phyloP scores from a whole-genome alignment of 2,888 invertebrate genomes.

The Stenchaetothrips biformis region DNA sequence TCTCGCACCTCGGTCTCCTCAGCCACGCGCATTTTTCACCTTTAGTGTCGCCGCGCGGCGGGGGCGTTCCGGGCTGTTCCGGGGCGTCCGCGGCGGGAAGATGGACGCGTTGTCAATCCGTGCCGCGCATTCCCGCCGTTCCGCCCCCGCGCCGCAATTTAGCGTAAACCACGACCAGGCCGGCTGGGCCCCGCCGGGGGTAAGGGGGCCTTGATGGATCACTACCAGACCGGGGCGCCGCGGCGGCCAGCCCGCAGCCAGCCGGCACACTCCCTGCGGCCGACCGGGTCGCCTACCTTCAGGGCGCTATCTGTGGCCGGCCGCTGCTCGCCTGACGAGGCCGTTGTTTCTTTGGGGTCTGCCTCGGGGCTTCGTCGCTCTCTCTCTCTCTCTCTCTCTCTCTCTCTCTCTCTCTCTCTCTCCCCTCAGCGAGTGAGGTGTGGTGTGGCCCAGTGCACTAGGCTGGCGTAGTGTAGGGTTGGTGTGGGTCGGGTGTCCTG shows the following conservation, averaged over 20 bases:
- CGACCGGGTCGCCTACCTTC: neutral
- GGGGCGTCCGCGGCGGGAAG: neutral
- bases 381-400: slow-evolving; percentile 3
- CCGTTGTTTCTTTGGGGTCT: neutral
- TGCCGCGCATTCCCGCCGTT: neutral
- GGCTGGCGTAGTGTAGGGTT: too few species aligned
- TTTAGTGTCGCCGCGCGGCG: neutral
- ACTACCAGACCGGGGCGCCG: neutral
- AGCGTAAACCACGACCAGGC: neutral
- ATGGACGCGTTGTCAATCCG: neutral
- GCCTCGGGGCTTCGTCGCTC: neutral
- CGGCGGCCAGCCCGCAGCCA: neutral
- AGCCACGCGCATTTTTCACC: neutral
- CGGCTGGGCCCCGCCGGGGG: neutral
- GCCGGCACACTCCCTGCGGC: neutral
- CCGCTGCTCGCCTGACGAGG: neutral
- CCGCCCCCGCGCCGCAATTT: neutral
- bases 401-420: neutral
- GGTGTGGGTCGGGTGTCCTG: too few species aligned
- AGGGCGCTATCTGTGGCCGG: neutral
- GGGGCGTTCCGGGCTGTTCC: neutral
- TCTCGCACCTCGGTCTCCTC: too few species aligned
- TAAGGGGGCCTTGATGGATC: neutral
- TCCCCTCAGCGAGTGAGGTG: too few species aligned
- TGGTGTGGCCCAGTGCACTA: too few species aligned